phyloP scores from a whole-genome alignment of 53 echinoderm and acorn worm genomes.

The Zoroaster sp. region DNA sequence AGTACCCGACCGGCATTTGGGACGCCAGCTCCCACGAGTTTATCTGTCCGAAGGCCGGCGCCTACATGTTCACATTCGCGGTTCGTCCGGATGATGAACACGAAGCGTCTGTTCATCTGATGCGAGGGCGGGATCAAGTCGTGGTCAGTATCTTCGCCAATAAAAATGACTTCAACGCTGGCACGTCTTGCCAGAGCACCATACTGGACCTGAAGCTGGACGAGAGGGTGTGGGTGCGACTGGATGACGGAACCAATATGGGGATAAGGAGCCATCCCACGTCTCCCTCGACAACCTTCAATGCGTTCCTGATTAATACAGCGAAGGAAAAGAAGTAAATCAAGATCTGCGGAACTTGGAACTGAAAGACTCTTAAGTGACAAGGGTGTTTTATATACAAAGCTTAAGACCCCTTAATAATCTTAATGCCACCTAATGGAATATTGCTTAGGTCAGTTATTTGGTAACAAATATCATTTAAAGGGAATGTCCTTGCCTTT shows the following conservation, averaged over 20 bases:
- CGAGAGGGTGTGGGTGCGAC: slow-evolving; percentile 36
- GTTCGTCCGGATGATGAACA: slow-evolving; percentile 14
- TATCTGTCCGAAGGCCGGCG: slow-evolving; percentile 22
- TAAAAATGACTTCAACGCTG: slow-evolving; percentile 2
- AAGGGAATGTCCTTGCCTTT: too few species aligned
- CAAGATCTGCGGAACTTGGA: too few species aligned
- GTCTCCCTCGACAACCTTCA: slow-evolving; percentile 44
- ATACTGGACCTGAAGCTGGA: slow-evolving; percentile 25
- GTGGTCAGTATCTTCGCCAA: slow-evolving; percentile 9
- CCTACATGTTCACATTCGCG: slow-evolving; percentile 50
- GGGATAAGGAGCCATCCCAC: slow-evolving; percentile 30
- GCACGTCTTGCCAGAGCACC: slow-evolving; percentile 34
- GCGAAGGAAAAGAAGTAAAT: neutral
- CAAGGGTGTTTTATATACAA: too few species aligned
- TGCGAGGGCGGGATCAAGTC: slow-evolving; percentile 5
- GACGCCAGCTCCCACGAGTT: slow-evolving; percentile 11
- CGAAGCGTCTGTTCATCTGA: slow-evolving; percentile 14
- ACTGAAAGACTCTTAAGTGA: too few species aligned
- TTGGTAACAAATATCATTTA: too few species aligned
- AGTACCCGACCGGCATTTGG: neutral
- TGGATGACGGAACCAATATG: slow-evolving; percentile 1
- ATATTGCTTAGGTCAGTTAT: too few species aligned
- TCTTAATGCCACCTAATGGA: too few species aligned
- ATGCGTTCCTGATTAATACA: neutral
- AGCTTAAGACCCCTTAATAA: too few species aligned